Conservation (phyloP, 2,113 vertebrate species). For the Colius striatus region DNA sequence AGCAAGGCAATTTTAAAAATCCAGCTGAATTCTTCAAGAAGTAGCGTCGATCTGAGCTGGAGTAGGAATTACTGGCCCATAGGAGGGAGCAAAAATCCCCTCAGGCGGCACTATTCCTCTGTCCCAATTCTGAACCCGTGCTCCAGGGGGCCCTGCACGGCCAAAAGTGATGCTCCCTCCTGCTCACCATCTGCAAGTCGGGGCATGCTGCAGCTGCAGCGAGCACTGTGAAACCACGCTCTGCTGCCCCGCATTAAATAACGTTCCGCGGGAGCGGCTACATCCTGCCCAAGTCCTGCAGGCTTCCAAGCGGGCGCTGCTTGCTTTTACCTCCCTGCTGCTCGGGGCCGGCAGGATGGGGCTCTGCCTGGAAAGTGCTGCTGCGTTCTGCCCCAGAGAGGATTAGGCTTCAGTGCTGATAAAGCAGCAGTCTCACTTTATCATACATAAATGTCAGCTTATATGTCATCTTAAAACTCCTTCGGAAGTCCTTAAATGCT, state of each 20-base stretch:
- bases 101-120: accelerated
- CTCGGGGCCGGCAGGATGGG: accelerated
- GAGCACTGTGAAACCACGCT: accelerated
- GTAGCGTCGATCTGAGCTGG: accelerated
- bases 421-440: not conserved
- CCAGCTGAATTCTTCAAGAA: not conserved
- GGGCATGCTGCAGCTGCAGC: not conserved
- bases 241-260: not conserved
- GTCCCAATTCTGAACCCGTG: not conserved
- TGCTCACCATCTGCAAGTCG: accelerated
- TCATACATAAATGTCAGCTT: not conserved
- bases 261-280: not conserved
- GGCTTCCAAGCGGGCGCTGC: not conserved
- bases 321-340: not conserved
- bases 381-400: accelerated
- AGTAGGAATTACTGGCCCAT: accelerated
- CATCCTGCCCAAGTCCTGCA: not conserved
- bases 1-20: not conserved
- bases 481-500: not conserved
- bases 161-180: not conserved
- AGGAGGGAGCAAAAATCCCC: not conserved
- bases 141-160: constrained; percentile 33
- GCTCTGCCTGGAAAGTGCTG: not conserved
- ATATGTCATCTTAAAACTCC: not conserved
- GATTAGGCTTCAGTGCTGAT: not conserved